Evolutionary conservation across 2,797 vertebrate genomes (phyloP).

Genomic region (Dicrostonyx torquatus): DNA sequence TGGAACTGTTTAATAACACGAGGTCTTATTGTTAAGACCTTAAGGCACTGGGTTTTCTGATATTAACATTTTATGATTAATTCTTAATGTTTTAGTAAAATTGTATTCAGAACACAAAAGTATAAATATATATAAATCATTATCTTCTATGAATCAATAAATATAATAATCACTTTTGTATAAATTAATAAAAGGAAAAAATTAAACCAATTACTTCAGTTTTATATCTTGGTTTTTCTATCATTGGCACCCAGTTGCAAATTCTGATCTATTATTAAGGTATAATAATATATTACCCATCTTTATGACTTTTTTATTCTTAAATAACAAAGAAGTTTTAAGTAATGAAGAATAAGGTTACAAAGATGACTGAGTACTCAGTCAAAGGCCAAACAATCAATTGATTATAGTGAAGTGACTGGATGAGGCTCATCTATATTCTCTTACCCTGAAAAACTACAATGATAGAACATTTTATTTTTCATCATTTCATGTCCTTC

Average conservation of each 20-base stretch:
- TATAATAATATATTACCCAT: background rate
- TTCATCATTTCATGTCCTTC: background rate
- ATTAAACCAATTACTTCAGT: background rate
- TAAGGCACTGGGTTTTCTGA: background rate
- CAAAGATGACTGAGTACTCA: background rate
- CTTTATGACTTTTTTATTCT: background rate
- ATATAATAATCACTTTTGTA: background rate
- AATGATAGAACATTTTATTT: background rate
- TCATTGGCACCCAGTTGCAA: background rate
- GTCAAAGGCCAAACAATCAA: background rate
- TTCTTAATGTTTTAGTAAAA: background rate
- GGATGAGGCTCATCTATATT: background rate
- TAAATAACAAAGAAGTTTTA: background rate
- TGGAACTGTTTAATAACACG: background rate
- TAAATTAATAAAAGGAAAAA: background rate
- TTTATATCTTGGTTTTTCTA: background rate
- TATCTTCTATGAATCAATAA: background rate
- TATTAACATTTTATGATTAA: background rate
- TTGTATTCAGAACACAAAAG: background rate
- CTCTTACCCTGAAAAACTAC: background rate
- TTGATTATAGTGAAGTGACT: background rate
- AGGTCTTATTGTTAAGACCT: background rate
- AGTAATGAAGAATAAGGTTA: background rate
- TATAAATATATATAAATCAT: background rate
- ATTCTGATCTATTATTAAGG: conserved; percentile 3